These are phyloP conservation scores for Conchocele bisecta DNA, from an alignment of 2,888 invertebrate genomes.

Conservation along the genomic window DNA sequence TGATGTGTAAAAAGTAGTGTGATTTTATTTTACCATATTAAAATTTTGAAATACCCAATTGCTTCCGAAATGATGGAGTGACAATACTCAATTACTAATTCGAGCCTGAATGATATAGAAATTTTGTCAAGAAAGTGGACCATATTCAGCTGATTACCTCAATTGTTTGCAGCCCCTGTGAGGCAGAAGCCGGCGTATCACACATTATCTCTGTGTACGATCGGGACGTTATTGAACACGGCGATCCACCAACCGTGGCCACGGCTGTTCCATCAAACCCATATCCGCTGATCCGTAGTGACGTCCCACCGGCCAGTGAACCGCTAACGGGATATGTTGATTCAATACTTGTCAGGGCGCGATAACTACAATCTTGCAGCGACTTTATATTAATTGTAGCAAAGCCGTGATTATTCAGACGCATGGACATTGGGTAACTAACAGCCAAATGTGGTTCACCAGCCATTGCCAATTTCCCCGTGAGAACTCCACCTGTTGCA, in stretches of 20 bases:
- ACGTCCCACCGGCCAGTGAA: slow-evolving; percentile 57
- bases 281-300: slow-evolving; percentile 60
- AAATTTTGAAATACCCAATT: too few relatives aligned
- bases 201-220: slow-evolving; percentile 63
- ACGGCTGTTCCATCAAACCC: slow-evolving; percentile 59
- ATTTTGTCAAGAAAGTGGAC: slow-evolving; percentile 28
- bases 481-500: slow-evolving; percentile 21
- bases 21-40: too few relatives aligned
- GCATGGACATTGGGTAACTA: slow-evolving; percentile 44
- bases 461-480: slow-evolving; percentile 47
- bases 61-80: too few relatives aligned
- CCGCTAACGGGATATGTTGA: slow-evolving; percentile 48
- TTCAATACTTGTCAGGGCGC: slow-evolving; percentile 54
- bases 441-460: slow-evolving; percentile 54
- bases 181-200: slow-evolving; percentile 52
- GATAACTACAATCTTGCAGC: slow-evolving; percentile 54
- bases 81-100: too few relatives aligned
- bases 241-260: slow-evolving; percentile 55
- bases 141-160: slow-evolving; percentile 19
- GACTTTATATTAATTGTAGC: slow-evolving; percentile 50
- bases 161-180: too few relatives aligned
- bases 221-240: slow-evolving; percentile 56
- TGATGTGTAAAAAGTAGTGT: too few relatives aligned
- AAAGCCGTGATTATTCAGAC: slow-evolving; percentile 59
- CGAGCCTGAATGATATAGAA: too few relatives aligned